These are phyloP conservation scores for Euthynnus affinis DNA, from an alignment of 2,797 vertebrate species.

Conservation along the genomic window DNA sequence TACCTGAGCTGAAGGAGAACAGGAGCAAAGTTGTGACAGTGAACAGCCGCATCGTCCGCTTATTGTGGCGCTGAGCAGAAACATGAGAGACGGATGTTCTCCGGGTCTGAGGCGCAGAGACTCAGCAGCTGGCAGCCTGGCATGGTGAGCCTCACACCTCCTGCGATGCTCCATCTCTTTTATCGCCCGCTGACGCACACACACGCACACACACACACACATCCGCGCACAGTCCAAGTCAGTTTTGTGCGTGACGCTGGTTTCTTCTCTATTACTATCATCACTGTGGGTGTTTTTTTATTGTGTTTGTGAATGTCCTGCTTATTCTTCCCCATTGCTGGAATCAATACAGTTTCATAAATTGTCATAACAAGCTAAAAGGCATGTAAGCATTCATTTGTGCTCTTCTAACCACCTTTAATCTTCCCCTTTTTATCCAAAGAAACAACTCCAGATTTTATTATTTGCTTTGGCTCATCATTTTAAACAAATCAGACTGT, in stretches of 20 bases:
- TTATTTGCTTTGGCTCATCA: conserved; percentile 5
- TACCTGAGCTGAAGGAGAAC: conserved; percentile 76
- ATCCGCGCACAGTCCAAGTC: neutral
- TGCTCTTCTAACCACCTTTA: neutral
- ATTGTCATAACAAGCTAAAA: neutral
- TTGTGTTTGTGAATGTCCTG: too few relatives aligned
- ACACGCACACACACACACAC: conserved; percentile 1
- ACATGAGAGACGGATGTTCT: conserved; percentile 57
- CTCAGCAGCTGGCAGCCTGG: conserved; percentile 26
- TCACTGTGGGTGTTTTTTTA: too few relatives aligned
- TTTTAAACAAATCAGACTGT: conserved; percentile 11
- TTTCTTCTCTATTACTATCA: too few relatives aligned
- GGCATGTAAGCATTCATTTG: neutral
- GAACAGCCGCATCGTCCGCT: conserved; percentile 89
- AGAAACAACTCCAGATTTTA: neutral
- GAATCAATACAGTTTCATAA: neutral
- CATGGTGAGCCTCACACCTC: conserved; percentile 52
- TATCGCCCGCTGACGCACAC: conserved; percentile 23
- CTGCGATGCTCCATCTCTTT: conserved; percentile 33
- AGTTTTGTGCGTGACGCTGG: too few relatives aligned
- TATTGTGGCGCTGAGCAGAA: conserved; percentile 56
- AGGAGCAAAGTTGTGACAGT: conserved; percentile 89
- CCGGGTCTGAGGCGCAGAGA: conserved; percentile 42
- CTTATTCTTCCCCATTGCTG: neutral
- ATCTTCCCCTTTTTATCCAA: neutral